Evolutionary conservation across 2,888 invertebrate species (phyloP), one percentile per base, ranked within the genome.

Genomic region (Melieria crassipennis): DNA sequence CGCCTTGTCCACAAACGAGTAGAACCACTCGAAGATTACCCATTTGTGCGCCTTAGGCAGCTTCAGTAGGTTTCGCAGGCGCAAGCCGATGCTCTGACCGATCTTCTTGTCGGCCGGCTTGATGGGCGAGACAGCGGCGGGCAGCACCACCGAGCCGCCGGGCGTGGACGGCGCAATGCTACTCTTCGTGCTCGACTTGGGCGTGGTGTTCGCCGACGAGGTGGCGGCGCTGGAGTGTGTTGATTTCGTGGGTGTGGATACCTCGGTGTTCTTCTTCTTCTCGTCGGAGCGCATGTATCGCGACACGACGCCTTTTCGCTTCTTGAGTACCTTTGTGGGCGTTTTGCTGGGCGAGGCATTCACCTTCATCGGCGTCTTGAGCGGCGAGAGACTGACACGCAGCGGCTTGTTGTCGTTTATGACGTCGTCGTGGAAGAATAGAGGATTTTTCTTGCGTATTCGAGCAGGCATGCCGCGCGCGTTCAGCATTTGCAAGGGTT

Each of bases 21-120:
- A 99, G 88, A 99, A 99, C 93, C 98, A 99, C 87, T 99, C 99
- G 87, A 97, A 99, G 86, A 97, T 98, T 7, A 99, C 98, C 97
- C 98, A 99, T 87, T 97, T 97, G 85, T 99, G 98, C 5, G 99
- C 99, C 88, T 99, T 99, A 0, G 99, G 99, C 76, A 99, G 88
- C 87, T 99, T 99, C 5, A 99, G 88, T 47, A 99, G 89, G 88
- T 99, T 99, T 76, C 96, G 89, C 72, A 97, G 88, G 76, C 96
- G 89, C 88, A 95, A 91, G 3, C 97, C 97, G 79, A 97, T 95
- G 80, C 93, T 91, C 81, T 98, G 97, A 0, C 97, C 96, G 78
- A 94, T 91, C 84, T 93, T 94, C 73, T 94, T 91, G 85, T 97
- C 96, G 16, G 93, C 92, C 16, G 92, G 89, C 48, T 88, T 86